phyloP scores from a whole-genome alignment of 2,113 vertebrate genomes.

The Rissa tridactyla region DNA sequence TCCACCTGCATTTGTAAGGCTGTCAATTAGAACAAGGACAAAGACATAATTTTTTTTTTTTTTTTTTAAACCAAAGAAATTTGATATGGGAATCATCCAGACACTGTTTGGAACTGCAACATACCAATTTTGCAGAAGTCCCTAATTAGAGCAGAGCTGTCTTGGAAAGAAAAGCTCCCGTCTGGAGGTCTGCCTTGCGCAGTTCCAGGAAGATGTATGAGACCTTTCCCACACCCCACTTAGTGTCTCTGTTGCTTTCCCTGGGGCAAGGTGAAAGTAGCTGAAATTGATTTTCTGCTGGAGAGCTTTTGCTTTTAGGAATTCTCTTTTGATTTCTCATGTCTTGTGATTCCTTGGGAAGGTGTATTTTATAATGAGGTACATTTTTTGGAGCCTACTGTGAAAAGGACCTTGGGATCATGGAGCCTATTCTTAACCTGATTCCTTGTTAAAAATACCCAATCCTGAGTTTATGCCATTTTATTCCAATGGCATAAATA shows the following conservation, averaged over 20 bases:
- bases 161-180: constrained; percentile 44
- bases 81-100: constrained; percentile 54
- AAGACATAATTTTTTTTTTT: neutral
- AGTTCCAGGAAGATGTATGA: constrained; percentile 30
- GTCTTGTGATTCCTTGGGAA: constrained; percentile 48
- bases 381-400: constrained; percentile 24
- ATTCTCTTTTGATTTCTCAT: constrained; percentile 57
- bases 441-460: neutral
- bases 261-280: constrained; percentile 59
- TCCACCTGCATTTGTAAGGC: constrained; percentile 43
- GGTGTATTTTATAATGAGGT: constrained; percentile 53
- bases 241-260: constrained; percentile 46
- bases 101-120: constrained; percentile 23
- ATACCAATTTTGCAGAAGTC: constrained; percentile 31
- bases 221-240: constrained; percentile 43
- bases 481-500: neutral
- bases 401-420: constrained; percentile 28
- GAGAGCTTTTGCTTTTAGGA: constrained; percentile 52
- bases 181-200: constrained; percentile 40
- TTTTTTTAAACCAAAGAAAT: neutral
- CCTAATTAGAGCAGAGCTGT: constrained; percentile 56
- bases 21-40: constrained; percentile 36
- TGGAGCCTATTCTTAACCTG: neutral
- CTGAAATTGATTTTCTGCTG: constrained; percentile 70
- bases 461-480: neutral